These are phyloP conservation scores for Micoletzkya japonica DNA, from an alignment of 2,888 invertebrate genomes.

Conservation along the genomic window DNA sequence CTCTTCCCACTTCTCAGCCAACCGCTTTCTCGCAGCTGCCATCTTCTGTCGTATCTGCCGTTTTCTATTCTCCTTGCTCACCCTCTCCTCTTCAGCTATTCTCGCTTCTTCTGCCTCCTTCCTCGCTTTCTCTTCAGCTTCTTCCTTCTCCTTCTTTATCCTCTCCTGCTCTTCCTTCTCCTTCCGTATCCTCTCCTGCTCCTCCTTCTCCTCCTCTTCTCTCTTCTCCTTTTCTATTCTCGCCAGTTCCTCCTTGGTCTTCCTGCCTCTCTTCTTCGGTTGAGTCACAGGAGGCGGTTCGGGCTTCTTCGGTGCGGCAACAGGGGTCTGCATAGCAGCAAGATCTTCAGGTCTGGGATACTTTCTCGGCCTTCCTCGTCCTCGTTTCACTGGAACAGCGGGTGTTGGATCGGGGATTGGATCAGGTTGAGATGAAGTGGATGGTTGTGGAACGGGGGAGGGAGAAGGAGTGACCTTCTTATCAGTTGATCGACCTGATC, in stretches of 20 bases:
- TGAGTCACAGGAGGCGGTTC: background rate
- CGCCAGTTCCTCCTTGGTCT: background rate
- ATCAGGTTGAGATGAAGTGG: too few species aligned
- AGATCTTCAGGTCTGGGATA: background rate
- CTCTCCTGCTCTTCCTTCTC: background rate
- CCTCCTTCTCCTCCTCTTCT: background rate
- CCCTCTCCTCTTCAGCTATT: background rate
- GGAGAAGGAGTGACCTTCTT: too few species aligned
- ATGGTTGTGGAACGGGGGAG: too few species aligned
- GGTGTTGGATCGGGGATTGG: too few species aligned
- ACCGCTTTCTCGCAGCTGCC: background rate
- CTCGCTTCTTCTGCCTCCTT: background rate
- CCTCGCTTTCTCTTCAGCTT: background rate
- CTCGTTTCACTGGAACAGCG: background rate
- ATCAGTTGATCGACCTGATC: too few species aligned
- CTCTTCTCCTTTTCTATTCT: background rate
- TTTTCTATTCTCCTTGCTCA: background rate
- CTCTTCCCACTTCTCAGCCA: background rate
- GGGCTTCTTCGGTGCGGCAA: background rate
- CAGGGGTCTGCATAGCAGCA: background rate
- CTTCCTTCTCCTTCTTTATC: slow-evolving; percentile 4
- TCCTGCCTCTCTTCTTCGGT: background rate
- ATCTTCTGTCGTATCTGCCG: background rate
- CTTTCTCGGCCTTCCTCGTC: background rate
- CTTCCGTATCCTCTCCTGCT: background rate